Evolutionary conservation across 2,113 vertebrate species (phyloP), one percentile per base, ranked within the genome.

Genomic region (Nanorana parkeri): DNA sequence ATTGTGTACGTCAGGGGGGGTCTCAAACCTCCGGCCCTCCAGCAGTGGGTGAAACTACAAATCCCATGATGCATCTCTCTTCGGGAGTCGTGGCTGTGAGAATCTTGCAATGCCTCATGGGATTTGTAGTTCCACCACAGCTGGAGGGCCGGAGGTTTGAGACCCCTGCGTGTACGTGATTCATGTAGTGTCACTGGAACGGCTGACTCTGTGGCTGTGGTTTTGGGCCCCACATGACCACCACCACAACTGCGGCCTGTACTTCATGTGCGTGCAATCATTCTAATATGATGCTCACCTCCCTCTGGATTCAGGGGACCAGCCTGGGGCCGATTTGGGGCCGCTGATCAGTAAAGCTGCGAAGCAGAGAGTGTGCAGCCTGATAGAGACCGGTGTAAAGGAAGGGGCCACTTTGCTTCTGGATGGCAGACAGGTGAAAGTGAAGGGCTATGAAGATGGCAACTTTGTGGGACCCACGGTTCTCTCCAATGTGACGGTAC

Each of bases 391-490:
- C n/a, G 97, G 96, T 17, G 90, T 94, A 84, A 93, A 96, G 5
- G 95, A 98, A 87, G 98, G 97, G 2, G 98, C 97, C 0, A 90
- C 89, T 3, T 78, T 99, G 84, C 94, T 98, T 64, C 91, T 99
- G 47, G 97, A 99, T 67, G 98, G 98, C 60, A 92, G 96, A 75
- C 92, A 90, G 1, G 88, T 98, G 83, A 95, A 95, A 75, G 96
- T 99, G 73, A 97, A 97, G 87, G 97, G 97, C 84, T 98, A 94
- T 52, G 97, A 99, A 90, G 95, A 93, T 0, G 96, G 97, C 76
- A 98, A 98, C 91, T 99, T 99, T 87, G 97, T 99, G 84, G 97
- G 97, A 52, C 96, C 97, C 66, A 99, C 97, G 0, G 95, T 98
- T 87, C 92, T 99, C 77, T 80, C 89, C 84, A 90, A 92, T 2